These are phyloP conservation scores for Monopterus albus DNA, from an alignment of 2,113 vertebrate genomes.

Conservation along the genomic window DNA sequence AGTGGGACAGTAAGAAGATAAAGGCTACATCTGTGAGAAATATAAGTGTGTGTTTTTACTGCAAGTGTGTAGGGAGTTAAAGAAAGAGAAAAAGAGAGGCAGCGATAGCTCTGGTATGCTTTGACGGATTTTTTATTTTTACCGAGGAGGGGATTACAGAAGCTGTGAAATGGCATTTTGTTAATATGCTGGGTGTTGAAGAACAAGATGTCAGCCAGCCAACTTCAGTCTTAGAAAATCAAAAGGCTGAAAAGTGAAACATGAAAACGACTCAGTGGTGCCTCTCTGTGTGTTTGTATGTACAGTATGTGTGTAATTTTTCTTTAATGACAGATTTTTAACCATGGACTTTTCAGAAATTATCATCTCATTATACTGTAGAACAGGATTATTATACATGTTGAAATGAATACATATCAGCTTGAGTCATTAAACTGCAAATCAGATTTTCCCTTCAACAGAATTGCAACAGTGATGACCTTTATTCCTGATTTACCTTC, in stretches of 20 bases:
- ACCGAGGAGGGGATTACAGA: conserved; percentile 71
- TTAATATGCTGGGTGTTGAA: conserved; percentile 71
- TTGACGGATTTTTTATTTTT: conserved; percentile 78
- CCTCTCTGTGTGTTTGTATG: conserved; percentile 18
- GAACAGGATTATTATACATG: conserved; percentile 29
- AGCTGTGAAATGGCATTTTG: conserved; percentile 75
- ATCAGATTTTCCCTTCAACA: not conserved
- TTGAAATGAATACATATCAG: conserved; percentile 31
- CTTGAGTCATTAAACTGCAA: conserved; percentile 40
- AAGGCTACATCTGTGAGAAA: conserved; percentile 38
- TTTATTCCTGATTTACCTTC: conserved; percentile 1
- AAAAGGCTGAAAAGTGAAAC: conserved; percentile 59
- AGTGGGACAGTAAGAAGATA: conserved; percentile 21
- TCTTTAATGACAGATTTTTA: too few species aligned
- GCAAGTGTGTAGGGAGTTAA: conserved; percentile 37
- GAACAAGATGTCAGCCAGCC: conserved; percentile 53
- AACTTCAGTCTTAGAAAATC: conserved; percentile 60
- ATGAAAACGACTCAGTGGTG: conserved; percentile 43
- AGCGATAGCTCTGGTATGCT: conserved; percentile 60
- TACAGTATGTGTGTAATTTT: conserved; percentile 6
- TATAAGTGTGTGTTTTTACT: conserved; percentile 52
- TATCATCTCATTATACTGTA: conserved; percentile 28
- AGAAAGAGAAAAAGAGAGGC: conserved; percentile 39
- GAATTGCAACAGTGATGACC: not conserved
- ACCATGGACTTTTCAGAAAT: conserved; percentile 34